Evolutionary conservation across 2,888 invertebrate species (phyloP).

Genomic region (Ophion slaviceki): DNA sequence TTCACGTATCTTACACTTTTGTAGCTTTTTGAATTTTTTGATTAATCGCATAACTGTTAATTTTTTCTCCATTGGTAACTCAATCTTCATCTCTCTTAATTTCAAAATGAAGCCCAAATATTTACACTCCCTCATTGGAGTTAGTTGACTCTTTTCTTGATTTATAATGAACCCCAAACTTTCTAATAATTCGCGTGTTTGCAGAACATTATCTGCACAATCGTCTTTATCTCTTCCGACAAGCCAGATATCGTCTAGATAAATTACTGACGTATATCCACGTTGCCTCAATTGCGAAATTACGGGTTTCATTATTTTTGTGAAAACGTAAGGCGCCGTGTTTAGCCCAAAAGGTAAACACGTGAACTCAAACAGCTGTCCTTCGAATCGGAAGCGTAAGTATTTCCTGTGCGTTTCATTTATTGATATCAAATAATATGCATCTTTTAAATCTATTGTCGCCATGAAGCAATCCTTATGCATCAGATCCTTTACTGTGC

Average conservation of each 20-base stretch:
- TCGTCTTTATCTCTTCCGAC: conserved; percentile 11
- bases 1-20: conserved; percentile 47
- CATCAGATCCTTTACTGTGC: conserved; percentile 26
- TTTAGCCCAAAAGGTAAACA: conserved; percentile 38
- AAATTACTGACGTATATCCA: conserved; percentile 33
- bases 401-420: conserved; percentile 20
- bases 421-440: conserved; percentile 5
- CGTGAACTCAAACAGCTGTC: conserved; percentile 27
- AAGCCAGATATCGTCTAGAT: conserved; percentile 40
- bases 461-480: conserved; percentile 40
- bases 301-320: conserved; percentile 27
- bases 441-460: not conserved
- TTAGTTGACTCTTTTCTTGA: conserved; percentile 10
- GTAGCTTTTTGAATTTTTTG: conserved; percentile 29
- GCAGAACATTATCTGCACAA: conserved; percentile 20
- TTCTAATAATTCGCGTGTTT: conserved; percentile 16
- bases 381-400: conserved; percentile 24
- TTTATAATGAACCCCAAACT: conserved; percentile 32
- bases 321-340: conserved; percentile 30
- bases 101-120: conserved; percentile 50
- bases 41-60: conserved; percentile 17
- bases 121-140: conserved; percentile 38
- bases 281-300: conserved; percentile 7
- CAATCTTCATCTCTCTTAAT: conserved; percentile 46
- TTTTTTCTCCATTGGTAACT: conserved; percentile 45